Conservation (phyloP, 2,888 invertebrate species). For the Thymelicus lineola region DNA sequence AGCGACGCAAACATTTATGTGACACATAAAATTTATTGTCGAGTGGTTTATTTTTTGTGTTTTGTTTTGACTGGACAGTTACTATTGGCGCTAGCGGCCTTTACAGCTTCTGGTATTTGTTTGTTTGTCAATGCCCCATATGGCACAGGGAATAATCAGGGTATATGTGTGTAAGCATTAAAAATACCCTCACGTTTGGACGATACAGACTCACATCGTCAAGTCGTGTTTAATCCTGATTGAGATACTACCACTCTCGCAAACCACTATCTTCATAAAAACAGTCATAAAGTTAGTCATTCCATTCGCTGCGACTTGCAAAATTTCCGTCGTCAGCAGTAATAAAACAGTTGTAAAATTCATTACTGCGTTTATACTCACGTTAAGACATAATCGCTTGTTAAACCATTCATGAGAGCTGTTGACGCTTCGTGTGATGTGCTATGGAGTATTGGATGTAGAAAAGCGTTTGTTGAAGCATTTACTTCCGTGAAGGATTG, state of each 20-base stretch:
- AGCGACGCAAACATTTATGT: no score
- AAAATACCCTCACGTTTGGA: no score
- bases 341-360: slow-evolving; percentile 7
- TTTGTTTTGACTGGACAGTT: no score
- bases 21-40: no score
- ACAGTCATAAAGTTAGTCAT: neutral
- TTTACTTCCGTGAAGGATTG: neutral
- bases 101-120: no score
- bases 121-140: no score
- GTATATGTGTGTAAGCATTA: no score
- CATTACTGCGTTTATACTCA: slow-evolving; percentile 1
- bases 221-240: no score
- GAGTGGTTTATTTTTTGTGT: no score
- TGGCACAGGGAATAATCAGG: no score
- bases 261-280: slow-evolving; percentile 7
- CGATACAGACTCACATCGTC: no score
- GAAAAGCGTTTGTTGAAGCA: neutral
- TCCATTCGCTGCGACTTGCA: neutral
- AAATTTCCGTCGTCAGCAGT: slow-evolving; percentile 1
- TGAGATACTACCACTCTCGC: neutral
- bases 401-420: slow-evolving; percentile 7
- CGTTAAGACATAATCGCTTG: slow-evolving; percentile 10
- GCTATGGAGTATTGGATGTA: neutral
- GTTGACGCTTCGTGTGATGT: neutral
- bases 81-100: no score